Base-by-base conservation (phyloP, 2,888 invertebrate species). In the Zhengitettix transpicula region DNA sequence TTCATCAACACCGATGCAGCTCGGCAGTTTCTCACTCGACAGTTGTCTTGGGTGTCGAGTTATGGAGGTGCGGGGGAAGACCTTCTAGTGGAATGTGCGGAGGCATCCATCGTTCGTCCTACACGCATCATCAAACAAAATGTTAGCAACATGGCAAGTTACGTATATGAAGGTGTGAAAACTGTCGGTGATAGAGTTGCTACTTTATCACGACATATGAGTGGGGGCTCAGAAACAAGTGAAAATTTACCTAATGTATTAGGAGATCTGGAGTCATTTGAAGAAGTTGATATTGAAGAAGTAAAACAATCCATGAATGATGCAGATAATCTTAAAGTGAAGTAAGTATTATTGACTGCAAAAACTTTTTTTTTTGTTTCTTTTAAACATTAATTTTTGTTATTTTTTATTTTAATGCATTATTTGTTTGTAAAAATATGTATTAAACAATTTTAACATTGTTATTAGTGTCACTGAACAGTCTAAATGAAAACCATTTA, bases 1-100 rank as follows among this genome's bases (percentile, higher is more conserved):
- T 84, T 87, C 69, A 81, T 87, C n/a, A 86, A 87, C 69, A 85
- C 86, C 41, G 85, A 85, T 74, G 85, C 85, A 55, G 87, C 88
- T 7, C 79, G 82, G 67, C 85, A 88, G 67, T 89, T 85, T 72
- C 72, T 89, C 57, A 85, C 84, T 16, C 78, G 82, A 66, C 88
- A 88, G 67, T 73, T 87, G 17, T 84, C 85, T 1, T 84, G 85
- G 82, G 84, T 86, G 58, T 83, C 84, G 11, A 72, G 73, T 1
- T 73, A 73, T 42, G 72, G 73, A n/a, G 71, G 69, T 57, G 73
- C 78, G 10, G 82, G 83, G 55, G 85, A 85, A 69, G 84, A 84
- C 67, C 79, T 82, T 67, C 71, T 83, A 56, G 78, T 81, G 28
- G 84, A 84, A 68, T 82, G 79, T 66, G 78, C 81, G 42, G 83